A percentile compares a stretch with the other conserved stretches of the same genome.
These are phyloP conservation scores for Astreopora myriophthalma DNA, from an alignment of 64 coral and sea anemone genomes.

Conservation along the genomic window DNA sequence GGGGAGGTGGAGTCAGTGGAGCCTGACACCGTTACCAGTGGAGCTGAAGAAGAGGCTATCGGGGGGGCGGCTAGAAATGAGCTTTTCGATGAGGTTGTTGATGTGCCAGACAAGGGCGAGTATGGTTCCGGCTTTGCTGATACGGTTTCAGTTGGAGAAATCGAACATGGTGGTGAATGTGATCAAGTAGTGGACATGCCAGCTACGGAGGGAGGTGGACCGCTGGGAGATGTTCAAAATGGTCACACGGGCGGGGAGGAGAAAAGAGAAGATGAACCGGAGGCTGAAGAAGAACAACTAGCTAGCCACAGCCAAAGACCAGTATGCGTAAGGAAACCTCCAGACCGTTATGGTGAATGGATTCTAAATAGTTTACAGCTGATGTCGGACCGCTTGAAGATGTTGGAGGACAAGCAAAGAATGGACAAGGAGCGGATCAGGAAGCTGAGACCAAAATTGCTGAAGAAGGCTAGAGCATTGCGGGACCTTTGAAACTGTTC, in stretches of 20 bases:
- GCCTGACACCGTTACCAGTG: neutral
- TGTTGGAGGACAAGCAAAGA: too few species aligned
- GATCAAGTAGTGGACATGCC: constrained; percentile 25
- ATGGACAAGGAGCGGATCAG: neutral
- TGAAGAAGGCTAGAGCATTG: neutral
- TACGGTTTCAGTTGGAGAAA: neutral
- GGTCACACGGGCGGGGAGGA: neutral
- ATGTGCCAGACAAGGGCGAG: neutral
- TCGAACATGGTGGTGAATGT: neutral
- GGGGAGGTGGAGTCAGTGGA: neutral
- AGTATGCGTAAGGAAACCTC: neutral
- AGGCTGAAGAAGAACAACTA: neutral
- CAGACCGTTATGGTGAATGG: constrained; percentile 1
- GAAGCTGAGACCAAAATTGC: neutral
- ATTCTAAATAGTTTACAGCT: constrained; percentile 2
- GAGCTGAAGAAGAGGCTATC: neutral
- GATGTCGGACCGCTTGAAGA: neutral
- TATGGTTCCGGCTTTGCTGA: neutral
- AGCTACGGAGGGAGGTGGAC: neutral
- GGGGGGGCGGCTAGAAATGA: neutral
- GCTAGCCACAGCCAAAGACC: neutral
- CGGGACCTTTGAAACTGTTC: neutral
- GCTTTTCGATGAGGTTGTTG: neutral
- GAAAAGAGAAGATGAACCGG: neutral
- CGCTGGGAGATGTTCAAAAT: neutral